Conservation (phyloP, 1,140 invertebrate genomes). For the Coboldia fuscipes region DNA sequence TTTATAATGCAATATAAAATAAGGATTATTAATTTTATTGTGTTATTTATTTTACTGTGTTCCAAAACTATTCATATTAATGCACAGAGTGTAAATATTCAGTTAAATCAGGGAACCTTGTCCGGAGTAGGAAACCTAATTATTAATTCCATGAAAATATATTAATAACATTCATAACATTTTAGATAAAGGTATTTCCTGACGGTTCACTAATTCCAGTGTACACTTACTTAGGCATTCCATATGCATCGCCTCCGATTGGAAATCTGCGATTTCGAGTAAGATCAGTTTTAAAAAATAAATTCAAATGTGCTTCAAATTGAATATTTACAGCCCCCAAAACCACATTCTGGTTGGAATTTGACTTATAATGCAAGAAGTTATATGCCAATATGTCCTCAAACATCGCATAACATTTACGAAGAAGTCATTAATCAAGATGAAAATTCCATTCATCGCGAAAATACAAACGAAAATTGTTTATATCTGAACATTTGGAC, state of each 20-base stretch:
- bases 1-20: too few species aligned
- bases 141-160: too few species aligned
- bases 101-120: too few species aligned
- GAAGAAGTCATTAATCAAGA: constrained; percentile 11
- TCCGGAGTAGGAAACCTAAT: too few species aligned
- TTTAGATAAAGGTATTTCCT: constrained; percentile 23
- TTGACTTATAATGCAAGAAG: constrained; percentile 21
- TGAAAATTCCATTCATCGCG: constrained; percentile 6
- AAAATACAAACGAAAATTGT: constrained; percentile 25
- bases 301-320: background rate
- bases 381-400: constrained; percentile 27
- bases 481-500: constrained; percentile 31
- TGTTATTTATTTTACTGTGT: too few species aligned
- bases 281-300: constrained; percentile 6
- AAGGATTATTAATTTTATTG: too few species aligned
- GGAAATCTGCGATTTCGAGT: constrained; percentile 33
- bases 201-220: constrained; percentile 23
- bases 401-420: constrained; percentile 20
- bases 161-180: too few species aligned
- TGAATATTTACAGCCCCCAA: constrained; percentile 19
- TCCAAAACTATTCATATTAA: too few species aligned
- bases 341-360: constrained; percentile 25
- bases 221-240: constrained; percentile 39
- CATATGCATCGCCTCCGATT: constrained; percentile 39
- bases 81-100: too few species aligned